Base-by-base conservation (phyloP, 1,140 invertebrate genomes). In the Lithobius niger region DNA sequence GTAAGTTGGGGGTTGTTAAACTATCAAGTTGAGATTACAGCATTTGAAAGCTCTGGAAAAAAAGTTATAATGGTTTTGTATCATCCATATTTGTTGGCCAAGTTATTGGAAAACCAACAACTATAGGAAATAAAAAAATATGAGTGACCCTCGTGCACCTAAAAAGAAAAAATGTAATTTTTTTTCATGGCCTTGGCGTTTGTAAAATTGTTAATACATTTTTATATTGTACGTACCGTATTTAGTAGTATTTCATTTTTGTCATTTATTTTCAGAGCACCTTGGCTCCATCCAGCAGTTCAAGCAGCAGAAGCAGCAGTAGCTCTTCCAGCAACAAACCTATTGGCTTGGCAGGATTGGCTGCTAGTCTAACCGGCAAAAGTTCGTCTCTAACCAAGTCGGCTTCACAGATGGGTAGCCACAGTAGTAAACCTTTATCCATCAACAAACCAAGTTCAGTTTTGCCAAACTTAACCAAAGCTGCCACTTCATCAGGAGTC, bases 301-400 rank as follows among this genome's bases (percentile, higher is more conserved):
- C 6, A 10, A 52, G 10, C 27, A 36, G 21, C 40, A 52, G 40
- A n/a, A 18, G 3, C n/a, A 16, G 47, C 45, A 59, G 57, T 51
- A 49, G 60, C 18, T 40, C 56, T 22, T 50, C 31, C 52, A 59
- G 50, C 27, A 66, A 64, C 18, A 71, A 71, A 59, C 69, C 70
- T 18, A 66, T 65, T 56, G 71, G 71, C 24, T 61, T 73, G 36
- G 71, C 69, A 13, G 69, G 70, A 53, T 57, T 73, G 27, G 71
- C 71, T 16, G 70, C 69, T 13, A 73, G 71, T 61, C 60, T 73
- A 4, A 65, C 65, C 31, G 63, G 64, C 2, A 67, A 66, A 61
- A 58, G 59, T 42, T 44, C 36, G 18, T 22, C 52, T 6, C 52
- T 57, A 6, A 45, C 59, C 16, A 52, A 65, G n/a, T 64, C 67